Conservation (phyloP, 1,140 invertebrate species). For the Chionoecetes opilio region DNA sequence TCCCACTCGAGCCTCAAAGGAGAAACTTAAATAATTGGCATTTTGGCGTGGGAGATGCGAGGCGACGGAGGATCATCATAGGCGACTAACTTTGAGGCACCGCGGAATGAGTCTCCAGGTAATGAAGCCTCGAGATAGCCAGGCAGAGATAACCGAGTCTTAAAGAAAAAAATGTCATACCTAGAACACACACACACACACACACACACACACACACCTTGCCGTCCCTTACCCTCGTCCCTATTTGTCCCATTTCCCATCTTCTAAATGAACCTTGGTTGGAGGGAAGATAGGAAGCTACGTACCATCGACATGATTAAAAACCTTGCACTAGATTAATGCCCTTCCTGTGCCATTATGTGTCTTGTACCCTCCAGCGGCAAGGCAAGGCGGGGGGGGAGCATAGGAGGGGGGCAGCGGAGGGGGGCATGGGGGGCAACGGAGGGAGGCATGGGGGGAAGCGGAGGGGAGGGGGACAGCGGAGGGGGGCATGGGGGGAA, state of each 20-base stretch:
- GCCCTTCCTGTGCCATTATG: conserved; percentile 5
- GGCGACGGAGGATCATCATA: neutral
- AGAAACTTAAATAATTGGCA: neutral
- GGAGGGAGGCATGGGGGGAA: too few relatives aligned
- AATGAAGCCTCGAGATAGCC: conserved; percentile 7
- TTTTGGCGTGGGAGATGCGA: neutral
- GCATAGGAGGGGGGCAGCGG: neutral
- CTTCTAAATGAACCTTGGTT: neutral
- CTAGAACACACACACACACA: neutral
- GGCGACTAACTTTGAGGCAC: neutral
- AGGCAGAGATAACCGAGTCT: neutral
- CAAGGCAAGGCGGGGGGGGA: neutral
- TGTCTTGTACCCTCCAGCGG: neutral
- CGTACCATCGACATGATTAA: conserved; percentile 2
- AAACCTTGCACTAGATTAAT: neutral
- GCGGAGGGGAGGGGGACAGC: neutral
- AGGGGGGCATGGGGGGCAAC: too few relatives aligned
- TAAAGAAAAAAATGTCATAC: neutral
- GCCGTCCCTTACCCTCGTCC: neutral
- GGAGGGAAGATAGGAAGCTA: neutral
- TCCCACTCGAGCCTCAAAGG: neutral
- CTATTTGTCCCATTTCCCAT: neutral
- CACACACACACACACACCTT: neutral
- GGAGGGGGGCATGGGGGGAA: neutral
- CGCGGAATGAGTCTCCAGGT: neutral